A percentile compares a stretch with the other conserved stretches of the same genome.
Conservation (phyloP, 2,888 invertebrate species). For the Nomada ruficornis region DNA sequence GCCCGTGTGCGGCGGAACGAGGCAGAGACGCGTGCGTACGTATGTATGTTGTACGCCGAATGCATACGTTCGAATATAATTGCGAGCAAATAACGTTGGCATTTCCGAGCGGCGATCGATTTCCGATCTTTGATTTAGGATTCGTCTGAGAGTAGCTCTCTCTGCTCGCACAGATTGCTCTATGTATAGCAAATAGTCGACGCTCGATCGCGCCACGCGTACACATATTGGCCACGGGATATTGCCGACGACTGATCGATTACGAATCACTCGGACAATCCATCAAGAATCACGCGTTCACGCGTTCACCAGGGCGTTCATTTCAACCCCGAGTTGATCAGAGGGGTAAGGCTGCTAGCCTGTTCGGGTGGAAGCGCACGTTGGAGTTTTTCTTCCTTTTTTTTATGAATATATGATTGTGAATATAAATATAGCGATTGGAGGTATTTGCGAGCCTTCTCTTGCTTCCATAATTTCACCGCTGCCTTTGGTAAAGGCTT, state of each 20-base stretch:
- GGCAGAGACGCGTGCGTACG: neutral
- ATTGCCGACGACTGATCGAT: slow-evolving; percentile 66
- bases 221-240: slow-evolving; percentile 51
- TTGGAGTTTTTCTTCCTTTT: neutral
- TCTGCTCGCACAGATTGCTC: slow-evolving; percentile 42
- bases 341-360: slow-evolving; percentile 36
- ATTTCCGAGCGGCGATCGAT: slow-evolving; percentile 61
- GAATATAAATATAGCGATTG: too few species aligned
- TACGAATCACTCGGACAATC: slow-evolving; percentile 63
- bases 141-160: slow-evolving; percentile 55
- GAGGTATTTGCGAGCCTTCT: too few species aligned
- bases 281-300: slow-evolving; percentile 52
- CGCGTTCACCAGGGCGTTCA: neutral
- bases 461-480: too few species aligned
- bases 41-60: neutral
- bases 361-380: neutral
- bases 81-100: slow-evolving; percentile 65
- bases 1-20: neutral
- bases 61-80: slow-evolving; percentile 52
- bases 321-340: slow-evolving; percentile 18
- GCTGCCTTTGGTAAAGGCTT: too few species aligned
- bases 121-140: slow-evolving; percentile 71
- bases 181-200: slow-evolving; percentile 60
- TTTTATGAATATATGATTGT: too few species aligned
- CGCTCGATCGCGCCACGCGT: slow-evolving; percentile 50